Percentiles rank a stretch among this genome's conserved stretches.
phyloP scores from a whole-genome alignment of 2,888 invertebrate genomes.

The Vandiemenella viatica region DNA sequence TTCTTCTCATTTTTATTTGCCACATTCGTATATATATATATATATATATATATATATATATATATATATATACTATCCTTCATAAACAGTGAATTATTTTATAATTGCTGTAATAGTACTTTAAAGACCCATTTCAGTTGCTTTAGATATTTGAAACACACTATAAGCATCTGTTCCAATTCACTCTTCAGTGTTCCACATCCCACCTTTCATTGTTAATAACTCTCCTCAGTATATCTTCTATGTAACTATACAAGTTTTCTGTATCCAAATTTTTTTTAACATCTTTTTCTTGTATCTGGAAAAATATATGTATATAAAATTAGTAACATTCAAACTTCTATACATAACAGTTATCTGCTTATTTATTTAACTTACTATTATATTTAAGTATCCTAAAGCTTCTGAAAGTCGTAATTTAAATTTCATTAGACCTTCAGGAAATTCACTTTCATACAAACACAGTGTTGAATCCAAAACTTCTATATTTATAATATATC shows the following conservation, averaged over 20 bases:
- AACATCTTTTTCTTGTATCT: conserved; percentile 9
- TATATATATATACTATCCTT: too few species aligned
- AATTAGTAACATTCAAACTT: background rate
- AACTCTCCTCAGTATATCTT: background rate
- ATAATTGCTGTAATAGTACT: too few species aligned
- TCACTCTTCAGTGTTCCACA: too few species aligned
- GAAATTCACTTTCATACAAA: conserved; percentile 25
- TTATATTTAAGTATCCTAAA: conserved; percentile 25
- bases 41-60: too few species aligned
- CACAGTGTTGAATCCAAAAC: conserved; percentile 29
- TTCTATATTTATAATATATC: conserved; percentile 27
- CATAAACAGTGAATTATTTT: too few species aligned
- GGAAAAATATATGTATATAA: conserved; percentile 6
- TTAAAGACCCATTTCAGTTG: too few species aligned
- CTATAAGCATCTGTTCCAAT: too few species aligned
- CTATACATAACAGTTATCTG: too few species aligned
- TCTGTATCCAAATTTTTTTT: conserved; percentile 13
- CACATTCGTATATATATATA: too few species aligned
- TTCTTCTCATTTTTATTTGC: too few species aligned
- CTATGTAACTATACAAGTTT: conserved; percentile 10
- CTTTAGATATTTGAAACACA: too few species aligned
- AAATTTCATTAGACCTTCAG: conserved; percentile 29
- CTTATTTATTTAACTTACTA: conserved; percentile 25
- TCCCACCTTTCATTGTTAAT: too few species aligned
- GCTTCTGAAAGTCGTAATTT: conserved; percentile 30